These are phyloP conservation scores for Halisarca cf. caerulea DNA, from an alignment of 37 sponge, comb jelly and placozoan genomes.

Conservation along the genomic window DNA sequence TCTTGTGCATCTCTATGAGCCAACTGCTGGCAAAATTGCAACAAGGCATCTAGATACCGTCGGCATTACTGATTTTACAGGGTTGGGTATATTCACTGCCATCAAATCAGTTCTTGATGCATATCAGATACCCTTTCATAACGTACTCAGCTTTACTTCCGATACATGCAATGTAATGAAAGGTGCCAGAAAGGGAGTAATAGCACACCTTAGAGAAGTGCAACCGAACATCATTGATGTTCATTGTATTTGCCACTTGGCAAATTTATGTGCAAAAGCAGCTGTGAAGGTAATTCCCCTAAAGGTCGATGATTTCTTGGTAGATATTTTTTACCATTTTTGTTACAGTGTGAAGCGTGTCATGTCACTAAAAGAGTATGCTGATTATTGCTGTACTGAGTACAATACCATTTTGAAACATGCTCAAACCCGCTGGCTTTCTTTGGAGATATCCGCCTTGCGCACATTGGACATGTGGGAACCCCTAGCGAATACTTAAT, in stretches of 20 bases:
- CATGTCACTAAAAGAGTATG: conserved; percentile 27
- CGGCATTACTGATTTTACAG: conserved; percentile 31
- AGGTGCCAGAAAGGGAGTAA: neutral
- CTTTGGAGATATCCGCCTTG: conserved; percentile 1
- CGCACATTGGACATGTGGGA: conserved; percentile 48
- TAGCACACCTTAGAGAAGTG: neutral
- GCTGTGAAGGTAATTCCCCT: conserved; percentile 36
- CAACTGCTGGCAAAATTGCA: neutral
- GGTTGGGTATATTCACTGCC: conserved; percentile 16
- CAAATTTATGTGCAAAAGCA: conserved; percentile 34
- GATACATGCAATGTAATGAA: conserved; percentile 12
- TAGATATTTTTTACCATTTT: conserved; percentile 44
- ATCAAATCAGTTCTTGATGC: neutral
- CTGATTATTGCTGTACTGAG: conserved; percentile 1
- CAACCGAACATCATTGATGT: conserved; percentile 15
- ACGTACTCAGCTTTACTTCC: neutral
- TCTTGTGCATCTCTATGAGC: neutral
- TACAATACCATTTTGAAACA: conserved; percentile 32
- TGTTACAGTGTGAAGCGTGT: conserved; percentile 35
- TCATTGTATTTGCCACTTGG: conserved; percentile 38
- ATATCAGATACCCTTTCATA: neutral
- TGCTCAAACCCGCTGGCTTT: conserved; percentile 42
- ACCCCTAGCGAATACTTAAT: conserved; percentile 30
- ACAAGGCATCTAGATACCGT: conserved; percentile 26
- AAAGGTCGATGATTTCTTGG: conserved; percentile 35